phyloP scores from a whole-genome alignment of 2,113 vertebrate genomes.

The Miniopterus natalensis region DNA sequence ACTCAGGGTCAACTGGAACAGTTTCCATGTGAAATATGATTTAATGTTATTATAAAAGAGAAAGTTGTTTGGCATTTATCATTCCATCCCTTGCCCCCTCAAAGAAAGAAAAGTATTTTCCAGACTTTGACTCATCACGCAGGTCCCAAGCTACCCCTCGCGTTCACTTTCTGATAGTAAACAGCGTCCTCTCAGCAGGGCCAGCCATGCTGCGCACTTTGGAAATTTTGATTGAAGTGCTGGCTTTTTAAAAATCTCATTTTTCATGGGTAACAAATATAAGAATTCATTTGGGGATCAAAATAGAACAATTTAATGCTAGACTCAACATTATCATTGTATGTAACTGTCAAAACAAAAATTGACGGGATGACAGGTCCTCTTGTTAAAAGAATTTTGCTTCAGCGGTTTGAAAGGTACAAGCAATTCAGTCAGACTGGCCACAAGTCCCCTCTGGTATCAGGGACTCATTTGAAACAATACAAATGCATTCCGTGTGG shows the following conservation, averaged over 20 bases:
- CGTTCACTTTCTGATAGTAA: not conserved
- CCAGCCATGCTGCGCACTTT: not conserved
- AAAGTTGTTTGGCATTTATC: not conserved
- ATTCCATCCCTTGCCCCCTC: not conserved
- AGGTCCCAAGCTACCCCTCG: not conserved
- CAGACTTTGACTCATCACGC: not conserved
- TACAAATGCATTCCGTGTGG: not conserved
- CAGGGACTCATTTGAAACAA: slow-evolving; percentile 57
- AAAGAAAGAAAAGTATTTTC: not conserved
- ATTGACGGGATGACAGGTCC: slow-evolving; percentile 81
- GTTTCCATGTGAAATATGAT: slow-evolving; percentile 22
- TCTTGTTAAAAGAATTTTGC: slow-evolving; percentile 84
- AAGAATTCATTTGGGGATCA: slow-evolving; percentile 78
- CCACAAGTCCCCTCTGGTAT: slow-evolving; percentile 57
- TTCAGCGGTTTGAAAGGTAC: slow-evolving; percentile 85
- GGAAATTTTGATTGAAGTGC: slow-evolving; percentile 56
- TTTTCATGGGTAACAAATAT: slow-evolving; percentile 71
- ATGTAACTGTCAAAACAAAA: slow-evolving; percentile 86
- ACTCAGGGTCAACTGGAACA: not conserved
- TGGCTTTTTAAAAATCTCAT: slow-evolving; percentile 59
- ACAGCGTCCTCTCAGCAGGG: not conserved
- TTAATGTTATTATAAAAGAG: slow-evolving; percentile 57
- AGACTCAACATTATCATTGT: slow-evolving; percentile 78
- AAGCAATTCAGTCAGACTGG: slow-evolving; percentile 83
- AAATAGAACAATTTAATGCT: slow-evolving; percentile 78